Base-by-base conservation (phyloP, 1,140 invertebrate genomes). In the Mamestra configurata region DNA sequence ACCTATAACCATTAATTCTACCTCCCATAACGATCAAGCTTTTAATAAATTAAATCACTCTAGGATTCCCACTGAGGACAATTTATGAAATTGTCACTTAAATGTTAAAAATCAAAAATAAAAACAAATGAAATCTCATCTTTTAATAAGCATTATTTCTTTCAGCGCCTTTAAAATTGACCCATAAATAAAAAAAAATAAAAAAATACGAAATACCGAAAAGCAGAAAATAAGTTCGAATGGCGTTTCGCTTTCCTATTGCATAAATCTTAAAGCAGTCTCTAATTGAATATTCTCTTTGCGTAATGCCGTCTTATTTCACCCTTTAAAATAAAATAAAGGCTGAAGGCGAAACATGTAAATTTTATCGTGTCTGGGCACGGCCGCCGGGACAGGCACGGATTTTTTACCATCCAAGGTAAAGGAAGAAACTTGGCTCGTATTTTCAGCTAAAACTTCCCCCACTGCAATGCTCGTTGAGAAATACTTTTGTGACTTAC, bases 201-300 rank as follows among this genome's bases (percentile, higher is more conserved):
- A 78, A 80, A 80, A 66, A 78, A 77, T 85, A 84, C 80, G 83
- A 64, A 86, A 79, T 81, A 75, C 53, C 61, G 84, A 86, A 82
- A 84, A 70, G 76, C 55, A 84, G 85, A 88, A 91, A 90, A 91
- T 86, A 88, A 87, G 79, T 89, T 90, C 83, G 84, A 90, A 89
- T 64, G 43, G 40, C 82, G 82, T 73, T 68, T 55, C 61, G 55
- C 80, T 84, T 86, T 86, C 81, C 82, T 81, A 84, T 85, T 86
- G 84, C 88, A 93, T 90, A 90, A 94, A 93, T 93, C 92, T 90
- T 88, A 93, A 88, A 88, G 86, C 86, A 89, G 86, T 86, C 87
- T 92, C 89, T 93, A 94, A 94, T 94, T 94, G 89, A 95, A 95
- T 94, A 95, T 95, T 95, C 92, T 89, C 88, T 92, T 90, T 92